Conservation (phyloP, 2,888 invertebrate species). For the Microdon myrmicae region DNA sequence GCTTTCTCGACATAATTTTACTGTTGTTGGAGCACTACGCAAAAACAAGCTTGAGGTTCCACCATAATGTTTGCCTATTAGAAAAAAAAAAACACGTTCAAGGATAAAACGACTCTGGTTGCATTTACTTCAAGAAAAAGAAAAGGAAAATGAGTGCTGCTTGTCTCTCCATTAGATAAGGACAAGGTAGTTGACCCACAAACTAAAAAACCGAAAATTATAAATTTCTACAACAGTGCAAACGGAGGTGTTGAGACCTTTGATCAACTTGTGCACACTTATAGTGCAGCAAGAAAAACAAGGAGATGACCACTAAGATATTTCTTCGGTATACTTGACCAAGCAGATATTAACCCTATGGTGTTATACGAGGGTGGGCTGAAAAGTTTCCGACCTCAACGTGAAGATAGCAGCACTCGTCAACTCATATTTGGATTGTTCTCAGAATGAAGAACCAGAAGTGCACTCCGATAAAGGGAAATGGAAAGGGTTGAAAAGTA, state of each 20-base stretch:
- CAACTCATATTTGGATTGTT: too few relatives aligned
- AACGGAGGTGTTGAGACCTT: conserved; percentile 19
- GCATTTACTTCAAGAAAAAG: conserved; percentile 17
- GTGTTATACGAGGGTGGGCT: too few relatives aligned
- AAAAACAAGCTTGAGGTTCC: conserved; percentile 41
- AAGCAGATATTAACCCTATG: conserved; percentile 14
- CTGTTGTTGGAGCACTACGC: conserved; percentile 27
- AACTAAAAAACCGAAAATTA: conserved; percentile 13
- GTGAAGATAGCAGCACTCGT: too few relatives aligned
- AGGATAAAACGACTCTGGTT: conserved; percentile 12
- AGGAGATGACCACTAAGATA: conserved; percentile 19
- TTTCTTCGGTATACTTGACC: conserved; percentile 26
- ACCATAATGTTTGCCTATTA: conserved; percentile 20
- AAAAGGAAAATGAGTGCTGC: conserved; percentile 18
- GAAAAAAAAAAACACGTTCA: conserved; percentile 8
- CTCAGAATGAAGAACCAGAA: too few relatives aligned
- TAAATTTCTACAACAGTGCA: conserved; percentile 9
- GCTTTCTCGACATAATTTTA: conserved; percentile 50
- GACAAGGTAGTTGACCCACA: conserved; percentile 7
- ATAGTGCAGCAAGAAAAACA: conserved; percentile 15
- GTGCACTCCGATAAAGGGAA: too few relatives aligned
- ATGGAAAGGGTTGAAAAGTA: too few relatives aligned
- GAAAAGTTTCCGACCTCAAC: too few relatives aligned
- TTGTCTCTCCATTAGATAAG: conserved; percentile 12
- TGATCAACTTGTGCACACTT: conserved; percentile 15